Percentiles rank a stretch among this genome's conserved stretches.
Conservation (phyloP, 1,140 invertebrate species). For the Bombus confusus region DNA sequence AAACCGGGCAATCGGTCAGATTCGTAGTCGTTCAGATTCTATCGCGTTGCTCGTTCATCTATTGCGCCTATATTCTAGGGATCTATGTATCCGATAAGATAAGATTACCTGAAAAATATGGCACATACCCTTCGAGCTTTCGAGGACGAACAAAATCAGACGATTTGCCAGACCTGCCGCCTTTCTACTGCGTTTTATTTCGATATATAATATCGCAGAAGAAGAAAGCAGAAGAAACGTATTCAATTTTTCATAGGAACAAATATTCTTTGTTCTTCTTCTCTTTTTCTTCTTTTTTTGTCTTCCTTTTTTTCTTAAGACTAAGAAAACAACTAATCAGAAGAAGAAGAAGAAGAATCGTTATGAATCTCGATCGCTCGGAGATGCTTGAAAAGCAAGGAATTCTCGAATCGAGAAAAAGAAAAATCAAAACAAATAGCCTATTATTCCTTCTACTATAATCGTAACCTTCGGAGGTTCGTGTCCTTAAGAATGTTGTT, state of each 20-base stretch:
- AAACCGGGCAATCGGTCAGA: conserved; percentile 13
- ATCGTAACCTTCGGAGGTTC: no score
- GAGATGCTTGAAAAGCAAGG: background rate
- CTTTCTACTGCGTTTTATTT: background rate
- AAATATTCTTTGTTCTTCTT: background rate
- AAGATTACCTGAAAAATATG: background rate
- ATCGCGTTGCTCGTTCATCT: background rate
- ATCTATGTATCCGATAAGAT: background rate
- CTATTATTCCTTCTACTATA: background rate
- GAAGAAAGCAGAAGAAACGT: background rate
- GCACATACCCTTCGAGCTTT: background rate
- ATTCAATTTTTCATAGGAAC: no score
- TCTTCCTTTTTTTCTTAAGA: background rate
- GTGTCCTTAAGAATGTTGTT: background rate
- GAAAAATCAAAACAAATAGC: conserved; percentile 5
- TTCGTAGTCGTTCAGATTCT: conserved; percentile 17
- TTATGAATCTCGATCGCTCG: background rate
- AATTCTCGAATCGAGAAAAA: background rate
- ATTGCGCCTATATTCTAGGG: background rate
- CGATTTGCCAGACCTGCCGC: background rate
- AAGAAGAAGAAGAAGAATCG: background rate
- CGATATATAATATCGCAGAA: background rate
- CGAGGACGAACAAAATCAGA: background rate
- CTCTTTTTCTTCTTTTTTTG: background rate
- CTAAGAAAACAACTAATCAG: background rate